Evolutionary conservation across 2,888 invertebrate genomes (phyloP).

Genomic region (Pyralis farinalis): DNA sequence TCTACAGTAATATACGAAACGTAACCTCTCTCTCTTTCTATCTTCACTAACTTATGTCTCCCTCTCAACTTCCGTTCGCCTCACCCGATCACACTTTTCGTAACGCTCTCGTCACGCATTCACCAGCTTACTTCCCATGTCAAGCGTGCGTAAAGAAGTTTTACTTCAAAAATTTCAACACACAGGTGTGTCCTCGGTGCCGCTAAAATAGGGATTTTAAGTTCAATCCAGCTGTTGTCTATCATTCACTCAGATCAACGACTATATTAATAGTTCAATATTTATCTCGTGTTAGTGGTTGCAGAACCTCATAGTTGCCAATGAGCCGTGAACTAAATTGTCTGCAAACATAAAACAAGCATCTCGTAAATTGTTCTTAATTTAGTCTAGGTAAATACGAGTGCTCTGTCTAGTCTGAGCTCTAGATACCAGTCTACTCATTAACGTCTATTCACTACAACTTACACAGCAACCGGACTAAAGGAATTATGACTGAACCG

Average conservation of each 20-base stretch:
- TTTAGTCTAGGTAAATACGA: slow-evolving; percentile 53
- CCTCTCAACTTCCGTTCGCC: no score
- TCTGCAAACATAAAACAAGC: slow-evolving; percentile 64
- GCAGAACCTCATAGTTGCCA: slow-evolving; percentile 44
- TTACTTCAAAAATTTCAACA: no score
- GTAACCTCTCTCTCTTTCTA: no score
- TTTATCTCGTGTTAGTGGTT: slow-evolving; percentile 27
- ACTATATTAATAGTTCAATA: slow-evolving; percentile 6
- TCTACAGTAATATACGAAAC: no score
- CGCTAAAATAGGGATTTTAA: not conserved
- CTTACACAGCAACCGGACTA: slow-evolving; percentile 25
- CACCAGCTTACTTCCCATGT: no score
- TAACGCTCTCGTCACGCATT: no score
- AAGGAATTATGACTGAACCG: slow-evolving; percentile 17
- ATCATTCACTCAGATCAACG: slow-evolving; percentile 4
- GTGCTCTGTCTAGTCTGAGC: slow-evolving; percentile 35
- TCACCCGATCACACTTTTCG: no score
- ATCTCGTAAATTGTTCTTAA: slow-evolving; percentile 68
- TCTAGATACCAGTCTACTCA: slow-evolving; percentile 29
- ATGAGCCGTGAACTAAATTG: slow-evolving; percentile 65
- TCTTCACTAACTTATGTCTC: no score
- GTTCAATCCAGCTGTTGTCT: slow-evolving; percentile 1
- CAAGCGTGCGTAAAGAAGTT: no score
- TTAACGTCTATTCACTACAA: slow-evolving; percentile 34
- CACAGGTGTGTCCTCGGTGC: no score